Evolutionary conservation across 2,888 invertebrate species (phyloP), one percentile per base, ranked within the genome.

Genomic region (Amitus sp.): DNA sequence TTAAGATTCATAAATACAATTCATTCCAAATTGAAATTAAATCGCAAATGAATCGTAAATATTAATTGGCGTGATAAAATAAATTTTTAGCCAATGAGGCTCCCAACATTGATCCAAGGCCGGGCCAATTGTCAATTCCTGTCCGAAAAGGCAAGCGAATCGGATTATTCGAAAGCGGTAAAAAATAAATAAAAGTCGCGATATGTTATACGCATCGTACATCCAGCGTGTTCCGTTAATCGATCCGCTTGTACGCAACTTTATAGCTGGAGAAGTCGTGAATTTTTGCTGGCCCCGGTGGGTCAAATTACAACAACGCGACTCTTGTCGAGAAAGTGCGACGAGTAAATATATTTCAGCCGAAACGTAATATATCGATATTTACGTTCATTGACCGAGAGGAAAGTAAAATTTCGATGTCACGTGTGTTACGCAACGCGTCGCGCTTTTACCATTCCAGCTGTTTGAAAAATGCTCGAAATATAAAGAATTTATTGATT

Each of bases 251-350:
- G 69, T 58, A 46, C 49, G 46, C 62, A 40, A 46, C 57, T 62
- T 59, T 62, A 52, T 62, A 48, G 62, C 57, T 53, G 56, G 61
- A 59, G 56, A 52, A 60, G 59, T 66, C 33, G n/a, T n/a, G n/a
- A 54, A 59, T 45, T 62, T 66, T 66, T 65, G n/a, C 59, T 59
- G 49, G 20, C 19, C 49, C 49, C 56, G 55, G 57, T 50, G 68
- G 66, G 68, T 71, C 65, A 67, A 65, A 73, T 73, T 73, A 73
- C 72, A 66, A 69, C 70, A 68, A 70, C 69, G 65, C 69, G 72
- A 71, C 68, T 70, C 70, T 69, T 72, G 69, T 69, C 58, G 65
- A 48, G 62, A 62, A 62, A 62, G 54, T 50, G 57, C 54, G n/a
- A 62, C 56, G 52, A 54, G 53, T 50, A 57, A 58, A 62, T 62